Conservation (phyloP, 2,888 invertebrate species). For the Theretra japonica region DNA sequence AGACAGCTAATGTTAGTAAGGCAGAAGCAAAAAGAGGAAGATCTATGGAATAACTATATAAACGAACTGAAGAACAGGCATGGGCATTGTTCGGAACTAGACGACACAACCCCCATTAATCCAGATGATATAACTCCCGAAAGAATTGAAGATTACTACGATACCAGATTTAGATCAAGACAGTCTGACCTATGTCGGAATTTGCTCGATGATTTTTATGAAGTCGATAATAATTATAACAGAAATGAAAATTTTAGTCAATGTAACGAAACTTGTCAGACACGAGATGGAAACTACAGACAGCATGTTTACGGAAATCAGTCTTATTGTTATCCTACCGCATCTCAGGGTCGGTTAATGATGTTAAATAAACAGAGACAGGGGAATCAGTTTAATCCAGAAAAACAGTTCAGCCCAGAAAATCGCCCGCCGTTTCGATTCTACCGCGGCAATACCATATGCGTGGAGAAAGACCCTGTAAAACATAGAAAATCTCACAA, state of each 20-base stretch:
- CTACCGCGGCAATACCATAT: conserved; percentile 38
- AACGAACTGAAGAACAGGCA: conserved; percentile 65
- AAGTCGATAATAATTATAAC: conserved; percentile 32
- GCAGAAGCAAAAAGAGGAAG: conserved; percentile 60
- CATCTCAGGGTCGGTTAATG: conserved; percentile 54
- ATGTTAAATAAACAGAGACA: conserved; percentile 49
- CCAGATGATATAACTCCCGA: conserved; percentile 40
- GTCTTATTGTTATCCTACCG: conserved; percentile 55
- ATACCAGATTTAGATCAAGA: conserved; percentile 41
- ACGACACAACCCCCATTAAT: conserved; percentile 35
- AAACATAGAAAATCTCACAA: neutral
- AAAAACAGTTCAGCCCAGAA: conserved; percentile 30
- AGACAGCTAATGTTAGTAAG: conserved; percentile 55
- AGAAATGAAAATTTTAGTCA: neutral
- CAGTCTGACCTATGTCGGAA: conserved; percentile 47
- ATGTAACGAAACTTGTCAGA: conserved; percentile 28
- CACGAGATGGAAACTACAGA: conserved; percentile 17
- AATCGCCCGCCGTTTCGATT: conserved; percentile 36
- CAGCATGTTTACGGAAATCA: conserved; percentile 41
- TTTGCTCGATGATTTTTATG: conserved; percentile 53
- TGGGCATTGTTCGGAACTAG: conserved; percentile 34
- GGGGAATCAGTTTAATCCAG: conserved; percentile 33
- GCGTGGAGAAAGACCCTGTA: conserved; percentile 40
- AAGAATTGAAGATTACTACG: conserved; percentile 50
- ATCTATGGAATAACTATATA: conserved; percentile 69